A percentile compares a stretch with the other conserved stretches of the same genome.
Evolutionary conservation across 2,113 vertebrate species (phyloP).

Genomic region (Empidonax alnorum): DNA sequence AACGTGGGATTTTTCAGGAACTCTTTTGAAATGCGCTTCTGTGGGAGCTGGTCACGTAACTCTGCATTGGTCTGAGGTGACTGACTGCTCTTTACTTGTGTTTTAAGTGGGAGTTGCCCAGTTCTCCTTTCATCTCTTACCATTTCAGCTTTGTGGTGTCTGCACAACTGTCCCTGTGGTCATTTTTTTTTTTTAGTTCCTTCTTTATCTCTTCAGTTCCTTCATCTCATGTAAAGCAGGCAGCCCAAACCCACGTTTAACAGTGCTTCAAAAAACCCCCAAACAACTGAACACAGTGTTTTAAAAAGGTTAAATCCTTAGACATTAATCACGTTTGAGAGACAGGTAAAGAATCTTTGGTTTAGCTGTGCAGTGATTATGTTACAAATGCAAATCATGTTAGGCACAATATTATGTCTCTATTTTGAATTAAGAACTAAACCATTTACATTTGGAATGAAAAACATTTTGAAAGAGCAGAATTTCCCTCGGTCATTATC

Average conservation of each 20-base stretch:
- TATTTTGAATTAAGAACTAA: not conserved
- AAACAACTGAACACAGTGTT: not conserved
- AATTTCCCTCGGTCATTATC: not conserved
- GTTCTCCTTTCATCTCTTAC: constrained; percentile 29
- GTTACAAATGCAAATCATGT: not conserved
- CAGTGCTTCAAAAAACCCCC: not conserved
- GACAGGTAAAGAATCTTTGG: not conserved
- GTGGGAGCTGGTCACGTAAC: not conserved
- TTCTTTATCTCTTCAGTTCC: constrained; percentile 25
- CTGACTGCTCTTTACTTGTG: not conserved
- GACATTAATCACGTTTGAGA: not conserved
- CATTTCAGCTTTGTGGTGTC: constrained; percentile 37
- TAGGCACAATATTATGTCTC: not conserved
- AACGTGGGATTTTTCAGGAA: not conserved
- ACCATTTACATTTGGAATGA: not conserved
- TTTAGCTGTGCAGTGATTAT: not conserved
- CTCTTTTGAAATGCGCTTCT: not conserved
- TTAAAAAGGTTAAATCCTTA: not conserved
- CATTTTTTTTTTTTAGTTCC: not conserved
- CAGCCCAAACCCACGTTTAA: not conserved
- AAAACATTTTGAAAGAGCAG: not conserved
- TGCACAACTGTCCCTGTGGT: not conserved
- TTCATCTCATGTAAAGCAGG: not conserved
- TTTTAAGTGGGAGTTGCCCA: not conserved
- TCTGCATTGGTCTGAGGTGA: not conserved